These are phyloP conservation scores for Bradypodion pumilum DNA, from an alignment of 2,797 vertebrate genomes.

Conservation along the genomic window DNA sequence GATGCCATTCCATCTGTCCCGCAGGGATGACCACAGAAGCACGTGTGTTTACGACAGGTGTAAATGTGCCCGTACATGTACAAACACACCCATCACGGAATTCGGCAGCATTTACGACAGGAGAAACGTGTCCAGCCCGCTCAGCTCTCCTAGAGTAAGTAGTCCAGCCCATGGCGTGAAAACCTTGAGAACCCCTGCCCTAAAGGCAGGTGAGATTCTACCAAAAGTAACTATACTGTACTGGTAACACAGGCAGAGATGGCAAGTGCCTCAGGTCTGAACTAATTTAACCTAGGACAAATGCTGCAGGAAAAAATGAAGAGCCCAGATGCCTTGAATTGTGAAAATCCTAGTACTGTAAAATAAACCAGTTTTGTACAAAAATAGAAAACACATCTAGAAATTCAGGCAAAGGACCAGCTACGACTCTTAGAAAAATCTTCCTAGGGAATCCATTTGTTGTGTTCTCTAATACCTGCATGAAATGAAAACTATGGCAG, in stretches of 20 bases:
- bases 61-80: too few relatives aligned
- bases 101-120: too few relatives aligned
- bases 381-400: not conserved
- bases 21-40: too few relatives aligned
- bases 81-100: too few relatives aligned
- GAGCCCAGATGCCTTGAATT: not conserved
- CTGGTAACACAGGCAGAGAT: not conserved
- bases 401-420: not conserved
- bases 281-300: not conserved
- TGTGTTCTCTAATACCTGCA: conserved; percentile 21
- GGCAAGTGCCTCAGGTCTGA: not conserved
- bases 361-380: not conserved
- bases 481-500: not conserved
- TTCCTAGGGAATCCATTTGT: not conserved
- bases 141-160: too few relatives aligned
- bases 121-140: too few relatives aligned
- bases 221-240: not conserved
- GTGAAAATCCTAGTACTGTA: not conserved
- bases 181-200: too few relatives aligned
- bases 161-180: too few relatives aligned
- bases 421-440: not conserved
- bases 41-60: too few relatives aligned
- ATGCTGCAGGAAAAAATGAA: not conserved
- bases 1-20: too few relatives aligned
- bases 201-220: not conserved